Evolutionary conservation across 2,113 vertebrate genomes (phyloP).

Genomic region (Callionymus lyra): DNA sequence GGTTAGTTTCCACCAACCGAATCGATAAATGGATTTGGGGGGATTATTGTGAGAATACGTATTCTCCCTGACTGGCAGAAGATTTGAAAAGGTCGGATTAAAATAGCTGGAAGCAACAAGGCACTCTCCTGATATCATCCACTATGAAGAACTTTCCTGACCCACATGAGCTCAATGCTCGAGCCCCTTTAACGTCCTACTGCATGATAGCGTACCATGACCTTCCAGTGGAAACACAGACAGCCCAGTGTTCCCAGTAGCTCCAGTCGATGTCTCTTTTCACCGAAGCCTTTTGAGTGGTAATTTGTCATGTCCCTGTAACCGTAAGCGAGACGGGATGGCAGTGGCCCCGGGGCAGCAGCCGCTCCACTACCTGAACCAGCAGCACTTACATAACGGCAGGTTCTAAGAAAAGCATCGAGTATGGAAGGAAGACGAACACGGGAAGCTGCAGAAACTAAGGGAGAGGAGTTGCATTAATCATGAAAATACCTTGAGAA

Average conservation of each 20-base stretch:
- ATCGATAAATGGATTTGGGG: too few relatives aligned
- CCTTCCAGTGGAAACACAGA: constrained; percentile 21
- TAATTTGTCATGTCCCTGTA: constrained; percentile 61
- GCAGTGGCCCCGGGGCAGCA: constrained; percentile 38
- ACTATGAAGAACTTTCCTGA: constrained; percentile 17
- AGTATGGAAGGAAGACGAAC: constrained; percentile 24
- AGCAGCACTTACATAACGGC: constrained; percentile 50
- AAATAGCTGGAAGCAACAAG: constrained; percentile 16
- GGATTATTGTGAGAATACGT: too few relatives aligned
- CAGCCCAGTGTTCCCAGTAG: constrained; percentile 24
- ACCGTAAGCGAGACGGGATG: constrained; percentile 54
- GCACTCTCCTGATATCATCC: constrained; percentile 12
- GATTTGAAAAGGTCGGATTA: constrained; percentile 22
- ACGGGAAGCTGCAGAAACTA: constrained; percentile 26
- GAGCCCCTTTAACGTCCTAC: constrained; percentile 17
- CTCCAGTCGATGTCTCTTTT: constrained; percentile 32
- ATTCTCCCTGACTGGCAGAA: neutral
- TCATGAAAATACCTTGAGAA: constrained; percentile 60
- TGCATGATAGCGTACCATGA: constrained; percentile 30
- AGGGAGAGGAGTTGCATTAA: constrained; percentile 53
- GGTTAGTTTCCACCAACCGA: too few relatives aligned
- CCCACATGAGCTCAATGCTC: constrained; percentile 9
- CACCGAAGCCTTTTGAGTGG: constrained; percentile 40
- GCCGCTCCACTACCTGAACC: constrained; percentile 45
- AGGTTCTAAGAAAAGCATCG: constrained; percentile 21